Evolutionary conservation across 1,140 invertebrate species (phyloP).

Genomic region (Conus betulinus): DNA sequence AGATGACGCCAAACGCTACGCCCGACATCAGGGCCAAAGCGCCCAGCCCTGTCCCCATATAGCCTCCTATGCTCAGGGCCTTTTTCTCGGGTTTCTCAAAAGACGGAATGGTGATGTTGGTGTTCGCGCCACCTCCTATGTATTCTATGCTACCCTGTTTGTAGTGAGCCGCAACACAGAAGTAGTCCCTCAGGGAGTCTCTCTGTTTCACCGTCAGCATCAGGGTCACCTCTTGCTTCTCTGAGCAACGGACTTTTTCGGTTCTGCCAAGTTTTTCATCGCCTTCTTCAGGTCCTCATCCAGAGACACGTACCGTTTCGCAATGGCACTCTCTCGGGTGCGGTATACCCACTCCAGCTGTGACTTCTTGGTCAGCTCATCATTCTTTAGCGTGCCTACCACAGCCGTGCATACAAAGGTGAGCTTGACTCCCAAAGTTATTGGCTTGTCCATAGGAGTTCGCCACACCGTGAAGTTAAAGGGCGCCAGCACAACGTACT

Average conservation of each 20-base stretch:
- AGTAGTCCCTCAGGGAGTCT: neutral
- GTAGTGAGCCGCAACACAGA: neutral
- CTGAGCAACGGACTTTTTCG: neutral
- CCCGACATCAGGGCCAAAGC: neutral
- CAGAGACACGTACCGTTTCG: neutral
- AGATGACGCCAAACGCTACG: neutral
- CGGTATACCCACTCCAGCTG: constrained; percentile 1
- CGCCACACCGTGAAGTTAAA: neutral
- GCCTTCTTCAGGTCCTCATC: neutral
- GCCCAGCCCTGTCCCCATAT: neutral
- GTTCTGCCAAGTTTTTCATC: no score
- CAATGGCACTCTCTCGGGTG: neutral
- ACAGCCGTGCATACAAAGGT: neutral
- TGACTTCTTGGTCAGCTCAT: neutral
- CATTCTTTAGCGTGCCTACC: neutral
- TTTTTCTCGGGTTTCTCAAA: neutral
- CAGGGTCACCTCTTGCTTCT: neutral
- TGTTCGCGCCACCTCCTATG: neutral
- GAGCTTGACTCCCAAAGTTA: neutral
- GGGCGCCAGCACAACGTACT: neutral
- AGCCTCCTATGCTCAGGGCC: neutral
- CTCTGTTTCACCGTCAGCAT: neutral
- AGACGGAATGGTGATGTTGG: neutral
- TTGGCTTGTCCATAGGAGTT: neutral
- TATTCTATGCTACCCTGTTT: neutral